Evolutionary conservation across 2,797 vertebrate species (phyloP).

Genomic region (Cynopterus sphinx): DNA sequence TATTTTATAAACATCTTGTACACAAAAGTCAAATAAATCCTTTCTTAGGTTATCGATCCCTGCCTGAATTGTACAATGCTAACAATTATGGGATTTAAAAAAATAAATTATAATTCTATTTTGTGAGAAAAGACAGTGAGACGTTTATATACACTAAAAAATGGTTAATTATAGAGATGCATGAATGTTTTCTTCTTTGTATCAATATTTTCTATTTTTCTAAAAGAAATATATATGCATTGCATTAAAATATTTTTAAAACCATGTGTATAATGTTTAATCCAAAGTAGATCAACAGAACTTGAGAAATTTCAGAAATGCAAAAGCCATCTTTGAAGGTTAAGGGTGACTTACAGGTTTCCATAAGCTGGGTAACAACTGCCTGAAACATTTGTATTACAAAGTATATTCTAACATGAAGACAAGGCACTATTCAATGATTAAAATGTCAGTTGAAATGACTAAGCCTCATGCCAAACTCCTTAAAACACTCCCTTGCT

Average conservation of each 20-base stretch:
- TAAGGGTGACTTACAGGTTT: slow-evolving; percentile 33
- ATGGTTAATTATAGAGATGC: neutral
- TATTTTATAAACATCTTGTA: neutral
- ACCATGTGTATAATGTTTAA: neutral
- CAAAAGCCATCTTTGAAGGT: slow-evolving; percentile 25
- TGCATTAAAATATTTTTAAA: neutral
- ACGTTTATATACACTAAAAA: neutral
- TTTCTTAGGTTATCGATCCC: neutral
- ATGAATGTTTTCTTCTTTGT: neutral
- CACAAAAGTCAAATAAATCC: neutral
- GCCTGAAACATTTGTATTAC: slow-evolving; percentile 43
- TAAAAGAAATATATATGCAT: neutral
- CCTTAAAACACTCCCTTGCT: slow-evolving; percentile 72
- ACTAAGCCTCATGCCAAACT: slow-evolving; percentile 71
- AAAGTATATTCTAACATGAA: slow-evolving; percentile 35
- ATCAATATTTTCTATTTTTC: neutral
- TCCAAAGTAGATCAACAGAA: neutral
- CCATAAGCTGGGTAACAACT: slow-evolving; percentile 34
- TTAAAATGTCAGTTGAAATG: slow-evolving; percentile 79
- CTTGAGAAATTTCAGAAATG: slow-evolving; percentile 50
- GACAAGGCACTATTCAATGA: slow-evolving; percentile 74
- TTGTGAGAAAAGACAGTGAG: neutral
- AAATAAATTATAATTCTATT: neutral
- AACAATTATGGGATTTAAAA: neutral
- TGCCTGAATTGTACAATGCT: neutral